phyloP scores from a whole-genome alignment of 2,113 vertebrate genomes.

The Boulengeromyrus knoepffleri region DNA sequence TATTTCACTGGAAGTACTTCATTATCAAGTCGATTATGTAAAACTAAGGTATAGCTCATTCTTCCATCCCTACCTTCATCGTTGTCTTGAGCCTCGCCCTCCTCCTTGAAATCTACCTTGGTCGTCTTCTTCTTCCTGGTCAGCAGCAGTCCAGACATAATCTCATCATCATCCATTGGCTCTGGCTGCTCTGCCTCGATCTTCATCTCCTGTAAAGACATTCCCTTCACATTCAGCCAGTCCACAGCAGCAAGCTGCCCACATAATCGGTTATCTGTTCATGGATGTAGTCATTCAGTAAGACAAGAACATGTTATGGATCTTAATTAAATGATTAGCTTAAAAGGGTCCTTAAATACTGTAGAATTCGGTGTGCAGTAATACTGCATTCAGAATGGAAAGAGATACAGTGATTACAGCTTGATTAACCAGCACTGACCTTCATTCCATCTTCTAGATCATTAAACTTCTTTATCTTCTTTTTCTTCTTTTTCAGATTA shows the following conservation, averaged over 20 bases:
- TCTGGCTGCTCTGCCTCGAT: conserved; percentile 82
- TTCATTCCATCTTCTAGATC: conserved; percentile 87
- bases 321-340: background rate
- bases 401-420: background rate
- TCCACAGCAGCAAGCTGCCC: background rate
- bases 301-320: background rate
- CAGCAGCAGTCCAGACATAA: conserved; percentile 78
- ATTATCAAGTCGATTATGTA: background rate
- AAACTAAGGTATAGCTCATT: background rate
- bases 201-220: conserved; percentile 70
- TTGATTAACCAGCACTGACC: conserved; percentile 60
- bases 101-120: conserved; percentile 82
- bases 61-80: conserved; percentile 67
- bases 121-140: conserved; percentile 73
- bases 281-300: background rate
- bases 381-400: background rate
- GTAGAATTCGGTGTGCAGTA: background rate
- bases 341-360: background rate
- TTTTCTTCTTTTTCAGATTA: conserved; percentile 99
- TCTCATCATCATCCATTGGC: conserved; percentile 75
- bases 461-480: conserved; percentile 93
- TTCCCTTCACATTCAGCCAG: background rate
- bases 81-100: conserved; percentile 76
- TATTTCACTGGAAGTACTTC: background rate
- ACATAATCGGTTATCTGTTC: background rate